Evolutionary conservation across 2,113 vertebrate genomes (phyloP).

Genomic region (Atractosteus spatula): DNA sequence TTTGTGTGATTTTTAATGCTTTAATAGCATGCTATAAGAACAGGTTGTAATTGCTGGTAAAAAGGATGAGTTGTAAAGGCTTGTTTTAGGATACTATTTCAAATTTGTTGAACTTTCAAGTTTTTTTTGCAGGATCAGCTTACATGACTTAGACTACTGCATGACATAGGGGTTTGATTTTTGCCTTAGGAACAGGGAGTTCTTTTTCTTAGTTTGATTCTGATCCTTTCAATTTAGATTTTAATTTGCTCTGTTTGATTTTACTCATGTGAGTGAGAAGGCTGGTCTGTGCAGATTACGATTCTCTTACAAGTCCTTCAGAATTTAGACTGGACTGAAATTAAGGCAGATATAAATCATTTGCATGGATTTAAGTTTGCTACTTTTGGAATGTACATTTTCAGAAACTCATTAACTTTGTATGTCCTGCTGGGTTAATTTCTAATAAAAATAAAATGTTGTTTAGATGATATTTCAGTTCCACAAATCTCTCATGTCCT

Average conservation of each 20-base stretch:
- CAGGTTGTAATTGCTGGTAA: no score
- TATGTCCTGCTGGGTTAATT: slow-evolving; percentile 34
- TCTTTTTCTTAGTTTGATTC: background rate
- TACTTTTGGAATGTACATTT: slow-evolving; percentile 40
- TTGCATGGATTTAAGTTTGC: slow-evolving; percentile 23
- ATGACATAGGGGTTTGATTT: background rate
- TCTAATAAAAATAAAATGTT: background rate
- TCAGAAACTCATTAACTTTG: slow-evolving; percentile 38
- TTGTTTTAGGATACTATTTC: no score
- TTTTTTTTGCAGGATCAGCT: slow-evolving; percentile 19
- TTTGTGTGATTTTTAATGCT: no score
- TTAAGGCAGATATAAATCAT: slow-evolving; percentile 35
- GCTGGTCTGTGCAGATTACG: slow-evolving; percentile 28
- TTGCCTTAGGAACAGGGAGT: no score
- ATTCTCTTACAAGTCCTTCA: slow-evolving; percentile 23
- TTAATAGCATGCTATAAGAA: no score
- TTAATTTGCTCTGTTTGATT: slow-evolving; percentile 17
- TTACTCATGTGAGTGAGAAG: slow-evolving; percentile 20
- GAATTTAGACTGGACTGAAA: slow-evolving; percentile 2
- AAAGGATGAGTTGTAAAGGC: background rate
- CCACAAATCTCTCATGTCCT: no score
- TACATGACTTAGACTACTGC: slow-evolving; percentile 1
- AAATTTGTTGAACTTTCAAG: no score
- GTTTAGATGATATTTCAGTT: background rate
- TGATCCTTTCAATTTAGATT: slow-evolving; percentile 18